Evolutionary conservation across 2,113 vertebrate species (phyloP).

Genomic region (Zosterops japonicus): DNA sequence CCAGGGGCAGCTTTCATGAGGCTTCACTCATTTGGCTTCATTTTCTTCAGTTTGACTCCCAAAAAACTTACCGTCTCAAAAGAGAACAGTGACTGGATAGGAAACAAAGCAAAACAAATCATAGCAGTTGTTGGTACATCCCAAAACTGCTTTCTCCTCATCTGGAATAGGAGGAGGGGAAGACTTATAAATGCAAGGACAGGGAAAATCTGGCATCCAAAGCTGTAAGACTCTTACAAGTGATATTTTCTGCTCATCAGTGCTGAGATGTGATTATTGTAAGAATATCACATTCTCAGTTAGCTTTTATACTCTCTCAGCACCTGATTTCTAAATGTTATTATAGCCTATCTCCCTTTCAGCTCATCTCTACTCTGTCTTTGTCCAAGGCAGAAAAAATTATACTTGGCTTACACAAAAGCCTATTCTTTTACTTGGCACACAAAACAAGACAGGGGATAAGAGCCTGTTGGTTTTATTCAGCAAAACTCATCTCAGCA

Average conservation of each 20-base stretch:
- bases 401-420: neutral
- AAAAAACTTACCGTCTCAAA: neutral
- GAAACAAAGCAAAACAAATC: neutral
- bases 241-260: neutral
- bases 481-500: neutral
- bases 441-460: neutral
- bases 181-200: neutral
- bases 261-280: neutral
- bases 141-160: neutral
- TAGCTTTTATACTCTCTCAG: neutral
- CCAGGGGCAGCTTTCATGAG: neutral
- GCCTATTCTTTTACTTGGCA: neutral
- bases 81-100: neutral
- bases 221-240: neutral
- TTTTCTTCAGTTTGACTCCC: neutral
- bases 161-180: neutral
- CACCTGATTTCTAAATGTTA: neutral
- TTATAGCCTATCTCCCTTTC: neutral
- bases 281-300: neutral
- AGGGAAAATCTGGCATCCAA: neutral
- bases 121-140: neutral
- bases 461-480: neutral
- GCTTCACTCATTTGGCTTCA: neutral
- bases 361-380: neutral
- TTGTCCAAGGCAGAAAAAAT: neutral